Evolutionary conservation across 2,888 invertebrate species (phyloP).

Genomic region (Cantharis nigra): DNA sequence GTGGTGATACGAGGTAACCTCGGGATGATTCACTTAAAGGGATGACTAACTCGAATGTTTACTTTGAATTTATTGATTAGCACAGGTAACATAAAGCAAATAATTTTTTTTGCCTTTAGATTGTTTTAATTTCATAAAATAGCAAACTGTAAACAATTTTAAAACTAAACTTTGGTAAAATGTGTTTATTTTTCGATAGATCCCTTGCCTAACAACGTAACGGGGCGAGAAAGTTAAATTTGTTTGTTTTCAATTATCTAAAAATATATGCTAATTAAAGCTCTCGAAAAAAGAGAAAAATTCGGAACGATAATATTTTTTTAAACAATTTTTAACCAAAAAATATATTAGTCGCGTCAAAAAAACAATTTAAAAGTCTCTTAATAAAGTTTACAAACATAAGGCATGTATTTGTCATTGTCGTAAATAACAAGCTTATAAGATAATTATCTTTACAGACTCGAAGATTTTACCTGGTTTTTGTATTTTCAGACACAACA

Average conservation of each 20-base stretch:
- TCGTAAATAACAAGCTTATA: not conserved
- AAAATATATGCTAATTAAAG: not conserved
- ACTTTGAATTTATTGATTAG: constrained; percentile 19
- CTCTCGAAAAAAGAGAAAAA: not conserved
- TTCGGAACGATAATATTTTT: not conserved
- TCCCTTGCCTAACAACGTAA: not conserved
- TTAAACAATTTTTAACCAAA: not conserved
- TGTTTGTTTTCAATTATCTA: not conserved
- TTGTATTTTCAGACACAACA: not conserved
- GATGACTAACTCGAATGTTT: constrained; percentile 33
- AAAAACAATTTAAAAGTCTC: not conserved
- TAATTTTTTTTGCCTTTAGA: not conserved
- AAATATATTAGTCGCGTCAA: not conserved
- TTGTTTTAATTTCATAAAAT: not conserved
- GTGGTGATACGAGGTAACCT: not conserved
- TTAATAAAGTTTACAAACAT: not conserved
- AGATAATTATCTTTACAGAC: not conserved
- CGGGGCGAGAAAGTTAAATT: not conserved
- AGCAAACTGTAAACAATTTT: not conserved
- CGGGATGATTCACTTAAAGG: constrained; percentile 34
- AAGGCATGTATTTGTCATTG: not conserved
- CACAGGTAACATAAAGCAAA: not conserved
- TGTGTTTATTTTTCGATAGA: not conserved
- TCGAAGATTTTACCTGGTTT: not conserved
- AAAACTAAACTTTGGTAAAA: not conserved